Percentiles rank a stretch among this genome's conserved stretches.
Evolutionary conservation across 2,888 invertebrate genomes (phyloP).

Genomic region (Cylindroiulus punctatus): DNA sequence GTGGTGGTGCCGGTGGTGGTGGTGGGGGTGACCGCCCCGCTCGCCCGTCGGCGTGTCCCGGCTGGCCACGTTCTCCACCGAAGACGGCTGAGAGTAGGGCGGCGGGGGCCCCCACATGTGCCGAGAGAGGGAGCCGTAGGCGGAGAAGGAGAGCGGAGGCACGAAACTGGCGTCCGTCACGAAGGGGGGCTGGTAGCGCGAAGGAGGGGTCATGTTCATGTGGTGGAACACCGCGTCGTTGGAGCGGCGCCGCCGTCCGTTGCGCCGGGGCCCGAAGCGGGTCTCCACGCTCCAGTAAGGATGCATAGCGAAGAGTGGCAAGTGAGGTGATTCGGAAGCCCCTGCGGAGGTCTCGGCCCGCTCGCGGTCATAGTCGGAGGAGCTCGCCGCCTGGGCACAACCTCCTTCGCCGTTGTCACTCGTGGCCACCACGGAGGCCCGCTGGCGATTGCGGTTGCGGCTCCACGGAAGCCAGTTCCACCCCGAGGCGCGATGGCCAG

Average conservation of each 20-base stretch:
- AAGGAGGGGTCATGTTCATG: slow-evolving; percentile 54
- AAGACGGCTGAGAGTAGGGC: slow-evolving; percentile 56
- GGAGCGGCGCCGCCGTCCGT: slow-evolving; percentile 52
- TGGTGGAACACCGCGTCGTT: slow-evolving; percentile 57
- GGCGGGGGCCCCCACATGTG: slow-evolving; percentile 58
- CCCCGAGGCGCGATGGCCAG: slow-evolving; percentile 56
- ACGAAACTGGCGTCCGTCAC: slow-evolving; percentile 46
- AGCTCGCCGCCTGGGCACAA: background rate
- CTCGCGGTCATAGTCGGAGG: slow-evolving; percentile 4
- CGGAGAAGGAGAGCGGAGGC: slow-evolving; percentile 55
- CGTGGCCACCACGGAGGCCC: background rate
- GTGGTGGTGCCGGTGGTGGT: slow-evolving; percentile 48
- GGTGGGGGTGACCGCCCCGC: background rate
- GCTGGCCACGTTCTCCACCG: slow-evolving; percentile 54
- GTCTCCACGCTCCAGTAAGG: slow-evolving; percentile 55
- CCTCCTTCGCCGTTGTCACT: background rate
- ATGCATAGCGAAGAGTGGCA: slow-evolving; percentile 50
- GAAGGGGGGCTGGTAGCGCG: slow-evolving; percentile 57
- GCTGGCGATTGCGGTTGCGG: slow-evolving; percentile 49
- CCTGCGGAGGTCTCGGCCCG: background rate
- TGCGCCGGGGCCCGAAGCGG: slow-evolving; percentile 12
- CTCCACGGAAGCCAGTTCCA: slow-evolving; percentile 57
- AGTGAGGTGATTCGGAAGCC: slow-evolving; percentile 52
- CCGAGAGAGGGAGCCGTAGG: slow-evolving; percentile 53
- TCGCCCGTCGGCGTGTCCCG: slow-evolving; percentile 25